phyloP scores from a whole-genome alignment of 1,140 invertebrate species.

The Lasioglossum baleicum region DNA sequence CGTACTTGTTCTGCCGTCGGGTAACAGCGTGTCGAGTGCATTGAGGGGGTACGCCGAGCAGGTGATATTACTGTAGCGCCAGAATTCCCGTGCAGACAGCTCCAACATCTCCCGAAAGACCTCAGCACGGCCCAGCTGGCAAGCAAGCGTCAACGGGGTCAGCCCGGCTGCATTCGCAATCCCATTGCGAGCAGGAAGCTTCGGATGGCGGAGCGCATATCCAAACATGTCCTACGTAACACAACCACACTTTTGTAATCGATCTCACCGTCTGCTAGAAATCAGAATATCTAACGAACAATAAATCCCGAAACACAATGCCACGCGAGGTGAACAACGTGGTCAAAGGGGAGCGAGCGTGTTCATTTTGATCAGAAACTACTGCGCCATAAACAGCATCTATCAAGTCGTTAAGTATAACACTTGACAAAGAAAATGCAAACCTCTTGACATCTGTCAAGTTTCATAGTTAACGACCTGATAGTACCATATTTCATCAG shows the following conservation, averaged over 20 bases:
- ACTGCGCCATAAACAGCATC: no score
- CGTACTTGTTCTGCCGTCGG: slow-evolving; percentile 96
- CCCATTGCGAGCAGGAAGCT: slow-evolving; percentile 93
- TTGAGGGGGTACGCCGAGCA: slow-evolving; percentile 98
- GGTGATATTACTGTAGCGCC: slow-evolving; percentile 99
- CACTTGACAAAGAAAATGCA: no score
- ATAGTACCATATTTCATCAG: no score
- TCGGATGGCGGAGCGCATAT: slow-evolving; percentile 96
- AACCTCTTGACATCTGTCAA: no score
- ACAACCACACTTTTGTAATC: slow-evolving; percentile 37
- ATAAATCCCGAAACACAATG: no score
- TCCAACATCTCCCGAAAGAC: slow-evolving; percentile 99
- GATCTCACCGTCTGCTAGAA: neutral
- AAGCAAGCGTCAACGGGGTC: slow-evolving; percentile 96
- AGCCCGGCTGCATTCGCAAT: slow-evolving; percentile 93
- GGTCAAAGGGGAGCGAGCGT: no score
- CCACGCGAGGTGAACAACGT: no score
- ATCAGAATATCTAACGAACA: no score
- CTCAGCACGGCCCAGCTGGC: slow-evolving; percentile 95
- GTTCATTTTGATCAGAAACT: no score
- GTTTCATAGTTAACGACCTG: no score
- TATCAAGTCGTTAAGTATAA: no score
- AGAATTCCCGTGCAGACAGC: slow-evolving; percentile 96
- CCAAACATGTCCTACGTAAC: slow-evolving; percentile 95
- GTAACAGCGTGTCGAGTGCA: slow-evolving; percentile 95